Percentiles rank a stretch among this genome's conserved stretches.
Conservation (phyloP, 2,888 invertebrate genomes). For the Diaperis boleti region DNA sequence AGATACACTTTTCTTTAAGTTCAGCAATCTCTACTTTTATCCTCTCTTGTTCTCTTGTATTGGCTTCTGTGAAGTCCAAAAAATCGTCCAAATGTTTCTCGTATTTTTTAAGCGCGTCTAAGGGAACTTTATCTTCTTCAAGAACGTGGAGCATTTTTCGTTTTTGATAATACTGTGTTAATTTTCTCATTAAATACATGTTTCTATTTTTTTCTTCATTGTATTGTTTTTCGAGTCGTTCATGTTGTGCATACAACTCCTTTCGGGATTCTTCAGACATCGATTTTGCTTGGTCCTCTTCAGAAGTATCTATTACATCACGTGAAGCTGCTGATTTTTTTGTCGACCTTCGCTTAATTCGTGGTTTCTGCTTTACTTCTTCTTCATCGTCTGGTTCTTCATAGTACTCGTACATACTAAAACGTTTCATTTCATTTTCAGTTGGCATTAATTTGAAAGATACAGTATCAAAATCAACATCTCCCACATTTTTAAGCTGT, state of each 20-base stretch:
- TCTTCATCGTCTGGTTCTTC: too few relatives aligned
- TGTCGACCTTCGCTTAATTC: neutral
- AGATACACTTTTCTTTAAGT: neutral
- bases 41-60: neutral
- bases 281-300: neutral
- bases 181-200: constrained; percentile 5
- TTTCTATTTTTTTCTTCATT: constrained; percentile 21
- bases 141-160: constrained; percentile 29
- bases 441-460: too few relatives aligned
- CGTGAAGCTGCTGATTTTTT: neutral
- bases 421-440: too few relatives aligned
- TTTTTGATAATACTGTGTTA: constrained; percentile 22
- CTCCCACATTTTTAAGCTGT: too few relatives aligned
- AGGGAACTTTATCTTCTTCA: constrained; percentile 15
- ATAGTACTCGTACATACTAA: too few relatives aligned
- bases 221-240: neutral
- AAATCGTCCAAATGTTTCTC: constrained; percentile 30
- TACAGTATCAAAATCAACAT: too few relatives aligned
- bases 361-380: too few relatives aligned
- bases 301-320: neutral
- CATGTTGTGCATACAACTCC: constrained; percentile 16
- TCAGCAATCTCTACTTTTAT: constrained; percentile 9
- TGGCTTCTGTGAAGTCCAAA: neutral
- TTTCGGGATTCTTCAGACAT: neutral
- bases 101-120: constrained; percentile 17